Percentiles rank a stretch among this genome's conserved stretches.
These are phyloP conservation scores for Tetrapedia diversipes DNA, from an alignment of 2,888 invertebrate genomes.

Conservation along the genomic window DNA sequence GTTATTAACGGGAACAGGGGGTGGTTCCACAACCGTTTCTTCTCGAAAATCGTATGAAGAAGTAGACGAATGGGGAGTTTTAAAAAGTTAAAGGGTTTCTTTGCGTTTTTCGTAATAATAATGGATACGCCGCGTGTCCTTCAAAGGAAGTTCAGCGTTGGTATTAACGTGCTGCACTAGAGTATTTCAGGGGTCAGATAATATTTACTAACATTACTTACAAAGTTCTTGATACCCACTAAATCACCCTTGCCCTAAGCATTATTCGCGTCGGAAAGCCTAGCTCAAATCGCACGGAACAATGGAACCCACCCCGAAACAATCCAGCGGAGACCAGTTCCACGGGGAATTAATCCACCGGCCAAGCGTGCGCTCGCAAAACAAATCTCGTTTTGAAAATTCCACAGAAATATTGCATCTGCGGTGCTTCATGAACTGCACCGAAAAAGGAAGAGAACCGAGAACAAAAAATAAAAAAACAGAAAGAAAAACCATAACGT, in stretches of 20 bases:
- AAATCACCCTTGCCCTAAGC: not conserved
- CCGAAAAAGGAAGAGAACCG: not conserved
- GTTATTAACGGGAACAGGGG: not conserved
- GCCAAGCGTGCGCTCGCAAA: not conserved
- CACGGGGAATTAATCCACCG: slow-evolving; percentile 4
- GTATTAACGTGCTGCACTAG: too few relatives aligned
- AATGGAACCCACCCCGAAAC: slow-evolving; percentile 2
- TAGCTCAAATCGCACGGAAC: slow-evolving; percentile 1
- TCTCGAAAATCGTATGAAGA: not conserved
- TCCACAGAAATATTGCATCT: slow-evolving; percentile 19
- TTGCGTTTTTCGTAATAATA: too few relatives aligned
- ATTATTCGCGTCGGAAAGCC: not conserved
- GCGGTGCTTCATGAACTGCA: not conserved
- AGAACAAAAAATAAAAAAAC: not conserved
- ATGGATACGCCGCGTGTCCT: too few relatives aligned
- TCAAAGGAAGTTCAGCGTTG: too few relatives aligned
- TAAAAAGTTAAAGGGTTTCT: too few relatives aligned
- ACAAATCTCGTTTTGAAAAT: slow-evolving; percentile 24
- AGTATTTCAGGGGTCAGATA: too few relatives aligned
- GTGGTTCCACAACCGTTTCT: not conserved
- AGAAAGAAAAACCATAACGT: not conserved
- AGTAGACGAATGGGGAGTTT: too few relatives aligned
- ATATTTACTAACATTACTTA: not conserved
- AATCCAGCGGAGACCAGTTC: not conserved
- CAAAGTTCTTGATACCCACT: too few relatives aligned